Percentiles rank a stretch among this genome's conserved stretches.
Conservation (phyloP, 2,797 vertebrate genomes). For the Acipenser oxyrinchus region DNA sequence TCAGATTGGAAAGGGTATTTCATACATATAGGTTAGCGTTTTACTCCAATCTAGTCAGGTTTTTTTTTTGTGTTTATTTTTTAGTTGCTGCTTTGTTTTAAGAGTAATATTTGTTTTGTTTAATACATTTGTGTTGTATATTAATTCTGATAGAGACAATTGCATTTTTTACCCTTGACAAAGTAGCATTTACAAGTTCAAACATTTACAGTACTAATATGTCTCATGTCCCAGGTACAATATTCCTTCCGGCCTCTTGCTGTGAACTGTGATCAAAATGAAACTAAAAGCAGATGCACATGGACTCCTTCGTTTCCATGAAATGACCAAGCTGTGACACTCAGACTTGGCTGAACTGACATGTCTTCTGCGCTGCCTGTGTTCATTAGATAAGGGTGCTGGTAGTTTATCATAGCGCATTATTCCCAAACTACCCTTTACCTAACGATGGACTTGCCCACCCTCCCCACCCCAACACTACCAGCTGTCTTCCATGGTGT, state of each 20-base stretch:
- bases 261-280: no score
- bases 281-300: no score
- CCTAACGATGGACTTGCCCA: no score
- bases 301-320: no score
- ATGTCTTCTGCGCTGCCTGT: no score
- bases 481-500: slow-evolving; percentile 36
- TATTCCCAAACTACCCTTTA: no score
- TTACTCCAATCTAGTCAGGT: background rate
- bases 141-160: slow-evolving; percentile 21
- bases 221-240: slow-evolving; percentile 44
- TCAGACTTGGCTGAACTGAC: no score
- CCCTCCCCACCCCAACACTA: slow-evolving; percentile 25
- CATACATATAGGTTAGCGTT: background rate
- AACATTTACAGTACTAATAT: slow-evolving; percentile 9
- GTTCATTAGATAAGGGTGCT: no score
- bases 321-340: no score
- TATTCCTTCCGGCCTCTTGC: slow-evolving; percentile 44
- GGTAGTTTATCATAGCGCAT: no score
- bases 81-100: slow-evolving; percentile 52
- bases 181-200: slow-evolving; percentile 50
- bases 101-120: slow-evolving; percentile 37
- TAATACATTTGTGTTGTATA: slow-evolving; percentile 6
- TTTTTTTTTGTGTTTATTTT: background rate
- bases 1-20: slow-evolving; percentile 14
- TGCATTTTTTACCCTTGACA: slow-evolving; percentile 47